Base-by-base conservation (phyloP, 1,140 invertebrate genomes). In the Phocides pigmalion region DNA sequence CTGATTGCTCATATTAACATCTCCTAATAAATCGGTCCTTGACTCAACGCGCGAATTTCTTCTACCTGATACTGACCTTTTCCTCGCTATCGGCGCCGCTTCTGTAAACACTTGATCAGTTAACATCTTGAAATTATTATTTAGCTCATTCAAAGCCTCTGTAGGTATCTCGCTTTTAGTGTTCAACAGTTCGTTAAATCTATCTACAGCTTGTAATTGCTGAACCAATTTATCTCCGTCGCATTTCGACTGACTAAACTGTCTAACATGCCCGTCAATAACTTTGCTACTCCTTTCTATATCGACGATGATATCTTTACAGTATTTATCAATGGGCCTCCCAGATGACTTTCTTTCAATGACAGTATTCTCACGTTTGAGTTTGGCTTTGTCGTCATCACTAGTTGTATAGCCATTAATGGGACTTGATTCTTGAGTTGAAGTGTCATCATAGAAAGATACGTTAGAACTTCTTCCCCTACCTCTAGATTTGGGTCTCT, bases 251-350 rank as follows among this genome's bases (percentile, higher is more conserved):
- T 76, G 72, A 56, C 82, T 81, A 20, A 92, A 87, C 42, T 85
- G 82, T 68, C 87, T 84, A 68, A 91, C 84, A 35, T 93, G 92
- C 32, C 70, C 81, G 46, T 93, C 89, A 5, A 93, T 89, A 12
- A 90, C 81, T 76, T 89, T 86, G 51, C 74, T 89, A 59, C 90
- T 92, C 44, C 84, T 91, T 63, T 93, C 91, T 37, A 93, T 90
- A 37, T 92, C 89, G 62, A 82, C 79, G 12, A 93, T 82, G 0
- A 93, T 90, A 22, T 91, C 85, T 59, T 89, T 89, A 66, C 91
- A 93, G 37, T 89, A 92, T 69, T 87, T 87, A 0, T 91, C 84
- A 14, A 92, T 72, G 14, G 83, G 84, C 50, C 87, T 90, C 1
- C 76, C 75, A 14, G 68, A 19, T n/a, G 74, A 16, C 64, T 79